phyloP scores from a whole-genome alignment of 2,888 invertebrate species.

The Phania funesta region DNA sequence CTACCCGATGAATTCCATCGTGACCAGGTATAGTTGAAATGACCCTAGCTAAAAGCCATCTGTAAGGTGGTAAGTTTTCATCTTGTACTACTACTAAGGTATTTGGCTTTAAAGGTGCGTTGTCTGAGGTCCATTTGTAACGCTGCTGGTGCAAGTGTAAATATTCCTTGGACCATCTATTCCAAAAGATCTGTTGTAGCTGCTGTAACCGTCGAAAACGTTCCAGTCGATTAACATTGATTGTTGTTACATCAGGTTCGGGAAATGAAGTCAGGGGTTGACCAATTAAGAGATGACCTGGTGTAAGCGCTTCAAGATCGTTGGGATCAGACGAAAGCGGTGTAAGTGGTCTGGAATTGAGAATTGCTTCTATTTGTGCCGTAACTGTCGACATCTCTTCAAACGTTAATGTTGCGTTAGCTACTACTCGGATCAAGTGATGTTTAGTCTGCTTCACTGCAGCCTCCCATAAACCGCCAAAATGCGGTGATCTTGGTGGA shows the following conservation, averaged over 20 bases:
- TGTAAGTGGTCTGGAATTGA: not conserved
- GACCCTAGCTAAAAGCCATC: slow-evolving; percentile 10
- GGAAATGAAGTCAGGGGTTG: not conserved
- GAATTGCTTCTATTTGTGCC: not conserved
- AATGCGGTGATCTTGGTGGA: not conserved
- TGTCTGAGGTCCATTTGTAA: slow-evolving; percentile 5
- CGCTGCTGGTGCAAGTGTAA: slow-evolving; percentile 2
- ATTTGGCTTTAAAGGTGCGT: not conserved
- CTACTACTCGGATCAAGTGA: not conserved
- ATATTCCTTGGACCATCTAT: not conserved
- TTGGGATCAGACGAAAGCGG: slow-evolving; percentile 5
- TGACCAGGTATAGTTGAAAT: slow-evolving; percentile 21
- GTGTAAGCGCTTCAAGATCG: not conserved
- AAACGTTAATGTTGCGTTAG: not conserved
- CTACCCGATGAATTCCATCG: slow-evolving; percentile 24
- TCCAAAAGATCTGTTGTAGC: slow-evolving; percentile 7
- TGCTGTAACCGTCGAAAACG: slow-evolving; percentile 10
- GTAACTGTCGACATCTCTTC: not conserved
- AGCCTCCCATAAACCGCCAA: not conserved
- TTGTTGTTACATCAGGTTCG: not conserved
- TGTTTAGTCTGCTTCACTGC: not conserved
- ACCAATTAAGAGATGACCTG: not conserved
- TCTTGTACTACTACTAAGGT: slow-evolving; percentile 1
- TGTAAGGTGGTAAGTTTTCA: slow-evolving; percentile 34
- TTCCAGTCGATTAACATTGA: not conserved